phyloP scores from a whole-genome alignment of 1,140 invertebrate species.

The Homarus americanus region DNA sequence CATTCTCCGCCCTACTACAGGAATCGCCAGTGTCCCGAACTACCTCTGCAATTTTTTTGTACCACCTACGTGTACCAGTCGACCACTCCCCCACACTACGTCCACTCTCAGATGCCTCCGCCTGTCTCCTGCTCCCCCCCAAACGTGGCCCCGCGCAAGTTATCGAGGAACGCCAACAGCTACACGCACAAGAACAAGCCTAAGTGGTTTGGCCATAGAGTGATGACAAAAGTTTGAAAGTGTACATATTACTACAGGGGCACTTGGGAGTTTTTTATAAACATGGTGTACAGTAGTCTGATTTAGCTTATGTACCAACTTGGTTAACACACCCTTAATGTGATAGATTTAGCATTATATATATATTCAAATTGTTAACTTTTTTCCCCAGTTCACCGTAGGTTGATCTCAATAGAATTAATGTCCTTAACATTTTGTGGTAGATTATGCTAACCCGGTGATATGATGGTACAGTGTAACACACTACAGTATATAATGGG shows the following conservation, averaged over 20 bases:
- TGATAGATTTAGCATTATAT: slow-evolving; percentile 65
- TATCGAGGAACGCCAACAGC: slow-evolving; percentile 45
- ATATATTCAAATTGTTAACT: slow-evolving; percentile 27
- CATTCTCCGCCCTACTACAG: slow-evolving; percentile 66
- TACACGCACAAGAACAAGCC: slow-evolving; percentile 56
- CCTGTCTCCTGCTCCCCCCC: slow-evolving; percentile 57
- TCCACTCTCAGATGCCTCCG: slow-evolving; percentile 40
- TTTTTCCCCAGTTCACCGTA: slow-evolving; percentile 38
- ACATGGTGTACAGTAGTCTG: neutral
- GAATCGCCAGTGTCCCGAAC: too few species aligned
- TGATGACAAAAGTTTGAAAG: slow-evolving; percentile 55
- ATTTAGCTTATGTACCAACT: slow-evolving; percentile 11
- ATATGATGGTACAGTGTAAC: slow-evolving; percentile 10
- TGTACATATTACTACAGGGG: slow-evolving; percentile 1
- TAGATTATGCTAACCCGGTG: slow-evolving; percentile 26
- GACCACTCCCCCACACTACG: slow-evolving; percentile 53
- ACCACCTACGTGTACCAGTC: too few species aligned
- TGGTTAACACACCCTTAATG: slow-evolving; percentile 49
- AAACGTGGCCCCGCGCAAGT: slow-evolving; percentile 53
- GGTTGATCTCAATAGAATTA: slow-evolving; percentile 66
- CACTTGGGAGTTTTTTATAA: slow-evolving; percentile 1
- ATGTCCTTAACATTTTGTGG: slow-evolving; percentile 11
- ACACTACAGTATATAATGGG: slow-evolving; percentile 9
- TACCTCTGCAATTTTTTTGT: too few species aligned
- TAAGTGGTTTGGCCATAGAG: slow-evolving; percentile 57